Evolutionary conservation across 2,113 vertebrate genomes (phyloP).

Genomic region (Dicentrarchus labrax): DNA sequence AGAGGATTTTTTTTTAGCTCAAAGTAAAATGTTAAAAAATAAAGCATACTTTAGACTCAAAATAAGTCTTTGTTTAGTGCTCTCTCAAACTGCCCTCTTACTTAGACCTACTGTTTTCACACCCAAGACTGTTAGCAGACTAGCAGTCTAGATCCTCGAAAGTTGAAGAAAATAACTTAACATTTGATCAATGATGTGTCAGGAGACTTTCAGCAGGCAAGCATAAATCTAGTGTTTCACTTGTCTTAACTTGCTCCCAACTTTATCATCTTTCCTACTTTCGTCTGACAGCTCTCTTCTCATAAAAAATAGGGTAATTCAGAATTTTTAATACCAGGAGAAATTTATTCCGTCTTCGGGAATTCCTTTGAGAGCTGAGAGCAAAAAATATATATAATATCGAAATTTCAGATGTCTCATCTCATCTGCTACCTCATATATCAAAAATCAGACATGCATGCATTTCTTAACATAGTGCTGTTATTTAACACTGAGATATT

Average conservation of each 20-base stretch:
- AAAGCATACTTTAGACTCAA: background rate
- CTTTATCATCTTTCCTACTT: background rate
- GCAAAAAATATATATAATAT: background rate
- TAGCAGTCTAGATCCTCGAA: background rate
- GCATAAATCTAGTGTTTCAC: background rate
- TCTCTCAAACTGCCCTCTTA: background rate
- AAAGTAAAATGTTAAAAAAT: background rate
- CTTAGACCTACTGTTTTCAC: background rate
- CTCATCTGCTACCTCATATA: background rate
- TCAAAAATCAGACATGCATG: background rate
- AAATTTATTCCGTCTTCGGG: background rate
- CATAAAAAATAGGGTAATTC: background rate
- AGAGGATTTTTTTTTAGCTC: background rate
- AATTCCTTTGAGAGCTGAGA: background rate
- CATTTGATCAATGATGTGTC: conserved; percentile 10
- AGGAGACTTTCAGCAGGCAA: conserved; percentile 16
- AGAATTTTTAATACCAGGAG: background rate
- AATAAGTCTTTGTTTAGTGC: background rate
- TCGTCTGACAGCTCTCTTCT: conserved; percentile 1
- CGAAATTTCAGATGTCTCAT: background rate
- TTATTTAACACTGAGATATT: background rate
- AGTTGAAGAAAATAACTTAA: background rate
- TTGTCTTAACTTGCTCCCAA: conserved; percentile 11
- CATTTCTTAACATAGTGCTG: background rate
- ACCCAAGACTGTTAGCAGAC: background rate